Base-by-base conservation (phyloP, 2,888 invertebrate genomes). In the Stenodema calcarata region DNA sequence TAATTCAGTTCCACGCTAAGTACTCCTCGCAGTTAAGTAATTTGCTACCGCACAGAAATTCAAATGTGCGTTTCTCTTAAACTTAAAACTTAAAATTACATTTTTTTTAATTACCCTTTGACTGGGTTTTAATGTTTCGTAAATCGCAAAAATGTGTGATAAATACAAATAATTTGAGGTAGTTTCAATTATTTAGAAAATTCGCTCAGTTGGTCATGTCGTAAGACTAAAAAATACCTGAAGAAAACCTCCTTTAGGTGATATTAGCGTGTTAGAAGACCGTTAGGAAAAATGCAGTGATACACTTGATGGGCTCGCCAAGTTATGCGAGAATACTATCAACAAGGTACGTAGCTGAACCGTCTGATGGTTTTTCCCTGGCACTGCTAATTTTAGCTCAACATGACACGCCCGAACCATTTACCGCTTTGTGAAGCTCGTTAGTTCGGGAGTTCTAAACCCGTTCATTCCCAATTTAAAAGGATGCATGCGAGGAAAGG, bases 391-490 rank as follows among this genome's bases (percentile, higher is more conserved):
- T 73, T 73, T 73, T 73, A 73, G 73, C 73, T 16, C 73, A 4
- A 35, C 62, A 62, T 73, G 41, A 73, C 73, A 6, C 62, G 16
- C 73, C 35, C 16, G 35, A 73, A 41, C 73, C 41, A 30, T 73
- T 73, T 35, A 73, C 73, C 35, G 73, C 18, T 73, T 73, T 73
- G 73, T 41, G 73, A n/a, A n/a, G 73, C 35, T 73, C 73, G 73
- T 73, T 73, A 73, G 73, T 14, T 14, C 41, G 73, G 18, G 28
- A 78, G 80, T 80, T 47, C 41, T 47, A 80, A 50, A 80, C 27
- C 80, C 50, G 80, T 54, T 80, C 80, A 27, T 80, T 80, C 54
- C 82, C 82, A 69, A 82, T 82, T 82, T 82, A 82, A 80, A 47
- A 54, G 54, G 73, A 30, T 47, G 54, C 80, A 80, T 69, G 82